Conservation (phyloP, 2,113 vertebrate genomes). For the Etheostoma spectabile region DNA sequence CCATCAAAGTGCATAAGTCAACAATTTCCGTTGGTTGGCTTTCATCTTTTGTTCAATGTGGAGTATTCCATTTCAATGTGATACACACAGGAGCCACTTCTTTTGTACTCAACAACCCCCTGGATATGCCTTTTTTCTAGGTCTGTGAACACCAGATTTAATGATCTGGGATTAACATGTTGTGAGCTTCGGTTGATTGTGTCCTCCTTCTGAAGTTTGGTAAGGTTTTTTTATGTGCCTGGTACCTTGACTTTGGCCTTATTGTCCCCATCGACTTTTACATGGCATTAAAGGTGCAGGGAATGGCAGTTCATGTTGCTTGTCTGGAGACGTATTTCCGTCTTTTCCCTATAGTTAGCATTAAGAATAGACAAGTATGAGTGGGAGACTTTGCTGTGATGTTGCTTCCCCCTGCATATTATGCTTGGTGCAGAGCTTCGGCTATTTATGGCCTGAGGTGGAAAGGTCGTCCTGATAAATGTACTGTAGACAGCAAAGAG, state of each 20-base stretch:
- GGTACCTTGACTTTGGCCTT: neutral
- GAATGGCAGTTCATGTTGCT: neutral
- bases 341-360: neutral
- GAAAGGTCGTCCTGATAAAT: neutral
- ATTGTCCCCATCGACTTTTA: neutral
- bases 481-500: neutral
- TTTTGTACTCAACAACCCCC: constrained; percentile 8
- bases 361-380: neutral
- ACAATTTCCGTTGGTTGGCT: neutral
- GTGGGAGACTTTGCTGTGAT: neutral
- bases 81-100: constrained; percentile 15
- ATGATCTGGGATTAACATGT: constrained; percentile 45
- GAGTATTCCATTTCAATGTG: constrained; percentile 14
- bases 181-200: constrained; percentile 16
- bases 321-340: neutral
- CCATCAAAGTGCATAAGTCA: constrained; percentile 11
- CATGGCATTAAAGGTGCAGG: neutral
- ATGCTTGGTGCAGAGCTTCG: neutral
- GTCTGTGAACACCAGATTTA: constrained; percentile 27
- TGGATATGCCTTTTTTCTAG: constrained; percentile 19
- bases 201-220: constrained; percentile 22
- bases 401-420: neutral
- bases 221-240: neutral
- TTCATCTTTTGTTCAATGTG: constrained; percentile 13
- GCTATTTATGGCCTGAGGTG: neutral